Evolutionary conservation across 2,888 invertebrate genomes (phyloP), one percentile per base, ranked within the genome.

Genomic region (Leptinotarsa haldemani): DNA sequence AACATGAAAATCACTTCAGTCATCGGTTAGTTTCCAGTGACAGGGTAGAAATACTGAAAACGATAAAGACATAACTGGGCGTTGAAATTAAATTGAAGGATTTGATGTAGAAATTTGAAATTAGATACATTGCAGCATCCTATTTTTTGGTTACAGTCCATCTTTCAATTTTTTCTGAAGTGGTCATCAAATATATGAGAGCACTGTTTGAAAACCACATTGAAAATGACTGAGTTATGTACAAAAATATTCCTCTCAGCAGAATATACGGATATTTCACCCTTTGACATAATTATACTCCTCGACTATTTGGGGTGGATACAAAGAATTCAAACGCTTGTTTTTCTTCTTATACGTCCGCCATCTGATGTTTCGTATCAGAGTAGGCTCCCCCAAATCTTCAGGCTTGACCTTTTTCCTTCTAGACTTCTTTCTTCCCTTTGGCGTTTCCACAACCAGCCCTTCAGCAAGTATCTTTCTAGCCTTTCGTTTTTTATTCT

Each of bases 281-380:
- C 80, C 78, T 69, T 81, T 81, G 46, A 78, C 78, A 71, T 82
- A 84, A 69, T 81, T 84, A 74, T 84, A 85, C 76, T 87, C 87
- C 81, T 91, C 91, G 0, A 91, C 90, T 52, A 91, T 91, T 1
- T 90, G 89, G 79, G 90, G 90, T 2, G 91, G 92, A 80, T 91
- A 90, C 4, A 91, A 84, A 0, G 90, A 90, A 82, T 90, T 90
- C 74, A 89, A 88, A 74, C 89, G 89, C 25, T 70, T 75, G 77
- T 89, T 89, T 63, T 90, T 88, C 47, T 90, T 86, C 9, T 89
- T 89, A 82, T 91, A 91, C 0, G 90, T 91, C 9, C 88, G 90
- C 81, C 89, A 90, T 1, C 90, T 89, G 22, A 89, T 87, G 5
- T 88, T 86, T 68, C 85, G 82, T 20, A 90, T 85, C 0, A 69